Conservation (phyloP, 2,888 invertebrate species). For the Sphaerophoria rueppellii region DNA sequence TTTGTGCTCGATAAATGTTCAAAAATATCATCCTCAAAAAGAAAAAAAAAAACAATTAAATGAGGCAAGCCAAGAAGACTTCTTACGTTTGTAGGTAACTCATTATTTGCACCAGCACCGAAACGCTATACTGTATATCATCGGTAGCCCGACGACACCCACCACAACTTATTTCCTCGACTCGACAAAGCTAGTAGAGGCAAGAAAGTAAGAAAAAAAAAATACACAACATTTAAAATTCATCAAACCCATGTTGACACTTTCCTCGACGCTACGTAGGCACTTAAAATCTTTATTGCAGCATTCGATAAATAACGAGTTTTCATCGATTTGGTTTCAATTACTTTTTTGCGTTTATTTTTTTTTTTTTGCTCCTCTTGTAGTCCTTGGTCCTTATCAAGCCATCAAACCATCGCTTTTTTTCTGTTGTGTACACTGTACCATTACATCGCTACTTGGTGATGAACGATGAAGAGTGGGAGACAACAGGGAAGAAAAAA, state of each 20-base stretch:
- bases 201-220: background rate
- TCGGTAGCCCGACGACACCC: too few relatives aligned
- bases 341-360: slow-evolving; percentile 6
- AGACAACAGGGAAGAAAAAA: background rate
- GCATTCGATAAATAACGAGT: slow-evolving; percentile 36
- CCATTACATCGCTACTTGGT: background rate
- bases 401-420: background rate
- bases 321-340: slow-evolving; percentile 37
- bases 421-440: background rate
- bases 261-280: slow-evolving; percentile 10
- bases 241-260: slow-evolving; percentile 23
- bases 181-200: background rate
- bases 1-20: background rate
- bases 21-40: background rate
- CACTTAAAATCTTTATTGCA: slow-evolving; percentile 29
- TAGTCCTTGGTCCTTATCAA: background rate
- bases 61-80: background rate
- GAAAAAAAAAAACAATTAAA: background rate
- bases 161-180: too few relatives aligned
- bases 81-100: background rate
- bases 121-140: too few relatives aligned
- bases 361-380: background rate
- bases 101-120: background rate
- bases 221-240: slow-evolving; percentile 7
- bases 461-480: background rate